phyloP scores from a whole-genome alignment of 2,888 invertebrate species.

The Eupithecia vulgata region DNA sequence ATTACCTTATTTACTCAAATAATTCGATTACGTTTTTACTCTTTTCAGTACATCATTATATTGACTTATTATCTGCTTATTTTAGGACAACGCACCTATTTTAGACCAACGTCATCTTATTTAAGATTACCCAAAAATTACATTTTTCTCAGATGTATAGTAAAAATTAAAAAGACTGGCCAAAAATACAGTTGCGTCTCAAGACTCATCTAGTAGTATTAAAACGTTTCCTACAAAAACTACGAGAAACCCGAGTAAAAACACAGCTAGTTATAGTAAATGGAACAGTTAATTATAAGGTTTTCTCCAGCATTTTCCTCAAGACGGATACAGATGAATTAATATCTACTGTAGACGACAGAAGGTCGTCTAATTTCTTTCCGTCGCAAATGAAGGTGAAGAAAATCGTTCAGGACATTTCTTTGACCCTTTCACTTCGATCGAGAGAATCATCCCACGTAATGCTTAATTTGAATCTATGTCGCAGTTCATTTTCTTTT shows the following conservation, averaged over 20 bases:
- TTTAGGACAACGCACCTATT: too few species aligned
- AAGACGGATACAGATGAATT: conserved; percentile 29
- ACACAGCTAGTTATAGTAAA: conserved; percentile 24
- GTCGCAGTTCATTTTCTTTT: conserved; percentile 1
- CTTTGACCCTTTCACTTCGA: conserved; percentile 26
- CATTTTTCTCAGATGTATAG: too few species aligned
- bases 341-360: conserved; percentile 21
- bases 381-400: conserved; percentile 24
- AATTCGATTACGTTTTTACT: too few species aligned
- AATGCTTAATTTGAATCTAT: conserved; percentile 19
- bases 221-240: conserved; percentile 8
- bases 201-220: background rate
- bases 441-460: conserved; percentile 9
- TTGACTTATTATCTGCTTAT: too few species aligned
- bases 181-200: background rate
- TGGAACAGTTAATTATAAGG: conserved; percentile 28
- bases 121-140: too few species aligned
- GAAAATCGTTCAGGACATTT: conserved; percentile 26
- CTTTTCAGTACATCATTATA: too few species aligned
- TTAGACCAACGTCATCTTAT: too few species aligned
- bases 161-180: background rate
- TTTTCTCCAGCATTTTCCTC: conserved; percentile 30
- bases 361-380: conserved; percentile 24
- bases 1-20: too few species aligned
- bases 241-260: conserved; percentile 4